A percentile compares a stretch with the other conserved stretches of the same genome.
Conservation (phyloP, 2,113 vertebrate species). For the Stigmatopora argus region DNA sequence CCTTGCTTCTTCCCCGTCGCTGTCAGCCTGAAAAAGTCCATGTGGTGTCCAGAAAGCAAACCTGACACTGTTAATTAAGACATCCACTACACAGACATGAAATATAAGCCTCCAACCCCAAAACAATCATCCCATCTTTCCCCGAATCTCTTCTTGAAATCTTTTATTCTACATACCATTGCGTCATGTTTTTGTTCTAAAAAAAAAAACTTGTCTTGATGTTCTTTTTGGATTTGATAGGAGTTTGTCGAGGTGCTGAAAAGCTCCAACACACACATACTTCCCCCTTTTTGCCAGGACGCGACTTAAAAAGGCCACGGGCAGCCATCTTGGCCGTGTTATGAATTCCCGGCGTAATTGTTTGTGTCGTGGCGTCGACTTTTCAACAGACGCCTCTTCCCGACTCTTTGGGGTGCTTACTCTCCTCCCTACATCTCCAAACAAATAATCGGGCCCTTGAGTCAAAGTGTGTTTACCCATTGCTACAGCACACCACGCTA, state of each 20-base stretch:
- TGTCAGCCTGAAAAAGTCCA: conserved; percentile 55
- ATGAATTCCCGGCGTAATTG: conserved; percentile 58
- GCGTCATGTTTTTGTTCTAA: conserved; percentile 1
- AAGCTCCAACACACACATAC: conserved; percentile 11
- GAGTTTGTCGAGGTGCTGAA: conserved; percentile 46
- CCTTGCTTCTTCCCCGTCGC: conserved; percentile 16
- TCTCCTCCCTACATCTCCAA: conserved; percentile 56
- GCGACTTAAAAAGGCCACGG: conserved; percentile 36
- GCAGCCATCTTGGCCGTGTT: conserved; percentile 65
- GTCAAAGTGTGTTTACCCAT: conserved; percentile 23
- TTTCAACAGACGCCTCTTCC: conserved; percentile 58
- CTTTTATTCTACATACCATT: conserved; percentile 14
- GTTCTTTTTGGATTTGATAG: conserved; percentile 22
- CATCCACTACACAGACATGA: conserved; percentile 82
- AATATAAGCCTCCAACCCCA: conserved; percentile 55
- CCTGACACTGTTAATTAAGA: conserved; percentile 80
- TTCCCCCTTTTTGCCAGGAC: background rate
- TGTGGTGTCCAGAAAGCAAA: conserved; percentile 57
- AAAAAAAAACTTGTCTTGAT: conserved; percentile 25
- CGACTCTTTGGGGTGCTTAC: conserved; percentile 60
- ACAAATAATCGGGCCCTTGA: conserved; percentile 50
- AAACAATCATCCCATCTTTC: conserved; percentile 6
- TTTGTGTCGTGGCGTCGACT: conserved; percentile 63
- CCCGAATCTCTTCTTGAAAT: conserved; percentile 15
- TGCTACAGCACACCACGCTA: conserved; percentile 15